Conservation (phyloP, 2,797 vertebrate genomes). For the Xenops minutus region DNA sequence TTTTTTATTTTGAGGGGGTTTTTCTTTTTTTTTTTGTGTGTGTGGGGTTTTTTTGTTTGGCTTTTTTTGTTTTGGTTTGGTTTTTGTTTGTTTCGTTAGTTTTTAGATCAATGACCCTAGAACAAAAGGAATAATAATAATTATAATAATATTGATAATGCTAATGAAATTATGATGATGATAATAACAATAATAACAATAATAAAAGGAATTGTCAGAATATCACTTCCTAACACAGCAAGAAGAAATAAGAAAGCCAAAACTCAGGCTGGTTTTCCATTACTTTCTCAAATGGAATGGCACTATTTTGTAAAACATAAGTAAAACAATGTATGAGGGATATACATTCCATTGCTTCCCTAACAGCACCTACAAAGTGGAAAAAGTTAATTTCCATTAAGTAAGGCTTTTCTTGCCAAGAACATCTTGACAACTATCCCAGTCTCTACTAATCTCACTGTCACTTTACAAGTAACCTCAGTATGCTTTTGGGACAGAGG, state of each 20-base stretch:
- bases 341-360: not conserved
- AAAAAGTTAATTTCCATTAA: not conserved
- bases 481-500: not conserved
- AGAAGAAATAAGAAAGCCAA: not conserved
- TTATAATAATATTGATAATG: not conserved
- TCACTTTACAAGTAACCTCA: not conserved
- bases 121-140: not conserved
- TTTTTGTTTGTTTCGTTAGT: fast-evolving
- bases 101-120: not conserved
- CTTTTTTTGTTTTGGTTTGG: not conserved
- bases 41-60: too few species aligned
- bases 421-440: not conserved
- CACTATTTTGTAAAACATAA: not conserved
- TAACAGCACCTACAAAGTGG: not conserved
- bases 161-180: not conserved
- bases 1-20: not conserved
- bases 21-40: too few species aligned
- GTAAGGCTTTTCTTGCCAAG: not conserved
- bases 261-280: not conserved
- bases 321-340: not conserved
- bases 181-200: not conserved
- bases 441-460: not conserved
- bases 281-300: not conserved
- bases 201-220: not conserved
- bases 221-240: not conserved